Evolutionary conservation across 2,113 vertebrate genomes (phyloP), one percentile per base, ranked within the genome.

Genomic region (Merops nubicus): DNA sequence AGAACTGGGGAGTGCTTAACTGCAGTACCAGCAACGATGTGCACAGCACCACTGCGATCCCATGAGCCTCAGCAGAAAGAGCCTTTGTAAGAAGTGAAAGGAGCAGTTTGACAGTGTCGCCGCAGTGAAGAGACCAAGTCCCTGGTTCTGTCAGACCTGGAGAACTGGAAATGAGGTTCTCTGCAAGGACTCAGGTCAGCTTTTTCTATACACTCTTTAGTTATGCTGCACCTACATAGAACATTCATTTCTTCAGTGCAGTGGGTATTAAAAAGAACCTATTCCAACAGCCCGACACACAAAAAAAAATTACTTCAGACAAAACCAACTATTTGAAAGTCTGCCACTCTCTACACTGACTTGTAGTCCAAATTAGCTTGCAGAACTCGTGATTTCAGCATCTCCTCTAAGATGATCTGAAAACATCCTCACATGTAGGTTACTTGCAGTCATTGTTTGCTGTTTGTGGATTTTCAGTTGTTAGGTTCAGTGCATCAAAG

Each of bases 11-110:
- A 33, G 13, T 1, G 1, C 53, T 86, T 57, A n/a, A 28, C 33
- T 22, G 12, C 1, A n/a, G 53, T 22, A 29, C 53, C 76, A 57
- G 28, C 2, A 9, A n/a, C 3, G 12, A 59, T 0, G 8, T 0
- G 4, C 21, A 43, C 25, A 70, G 57, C 40, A 9, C 43, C 45
- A 11, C 68, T 22, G 18, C 0, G 0, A 15, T 9, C 20, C 12
- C 1, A 0, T 17, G 12, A 70, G 56, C 31, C 56, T 43, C 26
- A 31, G 31, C 22, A 69, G 38, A 47, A 57, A 20, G 25, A 79
- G 31, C 13, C 48, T 57, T 64, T 22, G 31, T 28, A 48, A 60
- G 25, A 89, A 36, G 57, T 13, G 11, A 47, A 50, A 50, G 25
- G 23, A 40, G 51, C 34, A 67, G 33, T 50, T 67, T 4, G 6